A percentile compares a stretch with the other conserved stretches of the same genome.
phyloP scores from a whole-genome alignment of 2,113 vertebrate species.

The Furnarius figulus region DNA sequence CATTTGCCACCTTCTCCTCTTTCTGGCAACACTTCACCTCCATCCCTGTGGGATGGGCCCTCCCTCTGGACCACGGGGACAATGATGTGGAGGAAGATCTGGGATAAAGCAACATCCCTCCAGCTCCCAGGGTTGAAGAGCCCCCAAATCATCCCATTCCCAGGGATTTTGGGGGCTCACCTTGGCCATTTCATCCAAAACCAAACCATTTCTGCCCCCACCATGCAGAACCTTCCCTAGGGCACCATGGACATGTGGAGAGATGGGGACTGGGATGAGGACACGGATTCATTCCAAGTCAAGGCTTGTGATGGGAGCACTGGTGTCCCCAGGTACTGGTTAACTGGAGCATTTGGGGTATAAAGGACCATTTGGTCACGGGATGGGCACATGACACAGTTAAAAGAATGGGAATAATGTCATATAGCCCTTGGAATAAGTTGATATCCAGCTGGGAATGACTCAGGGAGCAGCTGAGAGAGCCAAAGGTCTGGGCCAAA shows the following conservation, averaged over 20 bases:
- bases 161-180: not conserved
- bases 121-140: not conserved
- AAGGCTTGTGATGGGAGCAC: not conserved
- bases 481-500: not conserved
- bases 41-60: not conserved
- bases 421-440: conserved; percentile 38
- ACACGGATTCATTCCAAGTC: not conserved
- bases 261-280: not conserved
- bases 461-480: fast-evolving
- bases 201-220: not conserved
- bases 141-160: not conserved
- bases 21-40: not conserved
- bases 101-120: not conserved
- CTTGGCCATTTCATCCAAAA: not conserved
- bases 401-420: not conserved
- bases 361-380: not conserved
- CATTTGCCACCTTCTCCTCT: not conserved
- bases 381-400: not conserved
- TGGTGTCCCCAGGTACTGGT: not conserved
- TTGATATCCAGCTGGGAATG: not conserved
- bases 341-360: not conserved
- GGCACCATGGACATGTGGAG: not conserved
- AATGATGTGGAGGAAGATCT: not conserved
- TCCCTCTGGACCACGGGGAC: not conserved
- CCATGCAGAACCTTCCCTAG: fast-evolving